phyloP scores from a whole-genome alignment of 2,797 vertebrate genomes.

The Pygocentrus nattereri region DNA sequence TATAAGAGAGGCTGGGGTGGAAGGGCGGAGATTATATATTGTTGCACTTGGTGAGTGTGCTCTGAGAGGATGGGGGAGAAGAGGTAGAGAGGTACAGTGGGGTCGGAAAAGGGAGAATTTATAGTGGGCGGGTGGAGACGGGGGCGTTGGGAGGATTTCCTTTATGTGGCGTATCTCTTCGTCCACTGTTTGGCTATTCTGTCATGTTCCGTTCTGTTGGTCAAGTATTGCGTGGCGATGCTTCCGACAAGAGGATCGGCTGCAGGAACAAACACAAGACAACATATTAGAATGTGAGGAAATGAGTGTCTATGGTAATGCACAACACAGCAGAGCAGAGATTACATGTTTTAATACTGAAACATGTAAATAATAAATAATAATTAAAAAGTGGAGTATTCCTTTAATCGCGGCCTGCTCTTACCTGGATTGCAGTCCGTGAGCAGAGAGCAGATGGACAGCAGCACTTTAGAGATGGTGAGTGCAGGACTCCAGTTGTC shows the following conservation, averaged over 20 bases:
- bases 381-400: neutral
- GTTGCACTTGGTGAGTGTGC: conserved; percentile 99
- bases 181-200: conserved; percentile 99
- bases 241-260: conserved; percentile 97
- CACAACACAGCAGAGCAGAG: no score
- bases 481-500: conserved; percentile 98
- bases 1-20: conserved; percentile 78
- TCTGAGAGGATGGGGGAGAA: conserved; percentile 84
- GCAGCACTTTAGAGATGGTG: conserved; percentile 97
- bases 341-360: no score
- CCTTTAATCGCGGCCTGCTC: neutral
- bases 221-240: conserved; percentile 98
- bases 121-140: conserved; percentile 32
- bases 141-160: neutral
- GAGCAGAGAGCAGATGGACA: conserved; percentile 98
- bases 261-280: conserved; percentile 61
- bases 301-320: no score
- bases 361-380: no score
- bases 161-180: conserved; percentile 97
- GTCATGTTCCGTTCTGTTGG: conserved; percentile 99
- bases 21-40: conserved; percentile 75
- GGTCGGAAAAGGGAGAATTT: conserved; percentile 52
- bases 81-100: conserved; percentile 78
- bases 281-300: no score
- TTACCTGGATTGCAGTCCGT: conserved; percentile 98